These are phyloP conservation scores for Stomatorhinus walkeri DNA, from an alignment of 2,797 vertebrate genomes.

Conservation along the genomic window DNA sequence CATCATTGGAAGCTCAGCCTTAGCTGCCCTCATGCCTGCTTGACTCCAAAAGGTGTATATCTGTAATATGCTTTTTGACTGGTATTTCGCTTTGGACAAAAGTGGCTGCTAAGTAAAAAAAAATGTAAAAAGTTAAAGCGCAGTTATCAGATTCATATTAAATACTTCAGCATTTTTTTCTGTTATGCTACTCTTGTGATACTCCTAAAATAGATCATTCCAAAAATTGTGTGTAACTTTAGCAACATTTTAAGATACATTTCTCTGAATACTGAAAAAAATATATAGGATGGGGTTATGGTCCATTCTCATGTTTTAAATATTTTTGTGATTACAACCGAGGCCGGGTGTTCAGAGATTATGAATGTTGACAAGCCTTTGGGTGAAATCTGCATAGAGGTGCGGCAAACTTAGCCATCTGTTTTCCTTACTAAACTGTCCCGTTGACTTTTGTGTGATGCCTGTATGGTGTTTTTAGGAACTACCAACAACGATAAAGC, in stretches of 20 bases:
- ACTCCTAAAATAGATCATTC: not conserved
- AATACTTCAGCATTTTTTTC: not conserved
- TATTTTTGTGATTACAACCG: not conserved
- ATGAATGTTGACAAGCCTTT: constrained; percentile 11
- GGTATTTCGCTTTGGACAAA: not conserved
- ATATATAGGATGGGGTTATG: not conserved
- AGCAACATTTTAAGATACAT: not conserved
- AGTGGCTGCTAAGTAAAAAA: not conserved
- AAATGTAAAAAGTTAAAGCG: not conserved
- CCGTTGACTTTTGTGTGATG: not conserved
- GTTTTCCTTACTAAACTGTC: not conserved
- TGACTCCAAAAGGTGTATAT: not conserved
- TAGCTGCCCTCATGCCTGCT: not conserved
- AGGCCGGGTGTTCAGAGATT: not conserved
- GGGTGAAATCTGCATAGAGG: not conserved
- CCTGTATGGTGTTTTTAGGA: not conserved
- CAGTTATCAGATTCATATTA: not conserved
- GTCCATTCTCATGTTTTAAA: not conserved
- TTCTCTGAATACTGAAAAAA: not conserved
- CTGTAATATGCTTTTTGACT: not conserved
- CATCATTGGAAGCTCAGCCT: not conserved
- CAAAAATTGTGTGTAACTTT: not conserved
- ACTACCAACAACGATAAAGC: not conserved
- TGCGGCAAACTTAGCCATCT: not conserved
- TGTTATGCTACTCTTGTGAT: not conserved